Evolutionary conservation across 1,140 invertebrate genomes (phyloP), one percentile per base, ranked within the genome.

Genomic region (Cyclina sinensis): DNA sequence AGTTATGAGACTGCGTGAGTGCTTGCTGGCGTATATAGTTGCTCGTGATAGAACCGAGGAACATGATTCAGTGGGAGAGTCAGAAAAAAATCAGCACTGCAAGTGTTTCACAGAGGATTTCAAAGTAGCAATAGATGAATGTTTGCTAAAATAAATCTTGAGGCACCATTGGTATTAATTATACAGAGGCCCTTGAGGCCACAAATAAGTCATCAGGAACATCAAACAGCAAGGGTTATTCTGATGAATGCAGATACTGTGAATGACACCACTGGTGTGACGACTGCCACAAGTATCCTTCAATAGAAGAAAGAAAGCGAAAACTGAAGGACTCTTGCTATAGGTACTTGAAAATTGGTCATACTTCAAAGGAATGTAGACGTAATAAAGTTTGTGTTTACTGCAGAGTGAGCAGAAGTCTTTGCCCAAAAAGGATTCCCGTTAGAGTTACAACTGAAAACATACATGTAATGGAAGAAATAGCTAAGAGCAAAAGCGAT

Each of bases 171-270:
- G n/a, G n/a, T n/a, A n/a, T n/a, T n/a, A n/a, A 14, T 43, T 43
- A 4, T 4, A 14, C 43, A 14, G 43, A 43, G 43, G 43, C 43
- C 4, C 43, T 43, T 4, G 43, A 7, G 4, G 43, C n/a, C n/a
- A n/a, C n/a, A n/a, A n/a, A n/a, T 43, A 43, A 43, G 14, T 14
- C 14, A 4, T 7, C 4, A 43, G 43, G 43, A 43, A 43, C 4
- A 14, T 43, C 5, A 43, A 43, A 43, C n/a, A n/a, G 43, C 5
- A 43, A 43, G 14, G 14, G 43, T 7, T 43, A 43, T 43, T 43
- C 43, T 4, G 43, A 43, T 14, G 21, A 65, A 30, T 74, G 70
- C 30, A 74, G 70, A 43, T 74, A 74, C n/a, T 74, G 70, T 43
- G n/a, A n/a, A 9, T 9, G 5, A 9, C 11, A 24, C 7, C 70